Base-by-base conservation (phyloP, 2,888 invertebrate species). In the Sceliomorpha sp. region DNA sequence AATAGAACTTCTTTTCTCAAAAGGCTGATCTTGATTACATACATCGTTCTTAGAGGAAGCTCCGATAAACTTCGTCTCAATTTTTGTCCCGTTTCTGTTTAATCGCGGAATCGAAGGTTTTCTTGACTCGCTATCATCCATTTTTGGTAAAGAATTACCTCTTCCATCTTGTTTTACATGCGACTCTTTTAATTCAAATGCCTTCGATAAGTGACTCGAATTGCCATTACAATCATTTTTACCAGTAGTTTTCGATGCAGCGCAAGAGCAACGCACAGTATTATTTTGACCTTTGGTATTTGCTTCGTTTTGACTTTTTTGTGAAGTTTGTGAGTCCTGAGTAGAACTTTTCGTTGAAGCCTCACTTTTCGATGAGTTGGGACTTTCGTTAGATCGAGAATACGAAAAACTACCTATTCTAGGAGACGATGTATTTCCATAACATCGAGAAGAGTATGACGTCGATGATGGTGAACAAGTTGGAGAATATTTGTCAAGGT, bases 401-500 rank as follows among this genome's bases (percentile, higher is more conserved):
- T 81, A 87, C 20, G 82, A 83, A 48, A 81, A 88, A 26, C 78
- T 77, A 37, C 81, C 77, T 50, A 83, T 71, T 42, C 84, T 77
- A 10, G 81, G 70, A 7, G 77, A 70, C 9, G 73, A 73, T 0
- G 53, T 17, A 2, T 76, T 50, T 9, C 70, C 60, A 44, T 72
- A 76, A 9, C 73, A 66, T 48, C 80, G 70, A 1, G 75, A 56
- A 3, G 71, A 39, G 39, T 75, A 80, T 2, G 68, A 72, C 1
- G n/a, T n/a, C n/a, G 66, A 56, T 24, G 64, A 32, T 10, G 74
- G 37, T 6, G 76, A 70, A n/a, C 67, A 67, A n/a, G 80, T 48
- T 1, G 82, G 58, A 5, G 81, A 72, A 24, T 83, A 85, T 66
- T 88, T 86, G 51, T 88, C 88, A 31, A 93, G 88, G 79, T 92